A percentile compares a stretch with the other conserved stretches of the same genome.
Conservation (phyloP, 1,140 invertebrate genomes). For the Tribolium castaneum region DNA sequence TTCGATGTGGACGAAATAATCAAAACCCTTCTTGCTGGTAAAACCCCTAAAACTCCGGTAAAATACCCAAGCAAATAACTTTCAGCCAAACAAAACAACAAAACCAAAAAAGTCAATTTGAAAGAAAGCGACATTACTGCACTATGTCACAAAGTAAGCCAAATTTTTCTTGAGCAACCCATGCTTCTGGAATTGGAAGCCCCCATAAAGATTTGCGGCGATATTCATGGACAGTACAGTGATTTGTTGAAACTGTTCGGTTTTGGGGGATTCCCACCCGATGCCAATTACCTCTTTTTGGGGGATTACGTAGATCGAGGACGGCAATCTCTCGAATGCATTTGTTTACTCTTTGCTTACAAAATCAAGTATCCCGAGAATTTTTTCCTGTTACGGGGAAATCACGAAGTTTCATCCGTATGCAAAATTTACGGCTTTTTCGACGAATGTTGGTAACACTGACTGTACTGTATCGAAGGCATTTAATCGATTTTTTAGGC, state of each 20-base stretch:
- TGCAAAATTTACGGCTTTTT: slow-evolving; percentile 89
- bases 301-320: slow-evolving; percentile 93
- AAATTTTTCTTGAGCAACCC: slow-evolving; percentile 98
- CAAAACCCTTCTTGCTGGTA: slow-evolving; percentile 40
- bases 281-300: slow-evolving; percentile 94
- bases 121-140: slow-evolving; percentile 93
- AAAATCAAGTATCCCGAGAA: slow-evolving; percentile 96
- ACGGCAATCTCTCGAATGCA: slow-evolving; percentile 87
- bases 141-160: slow-evolving; percentile 91
- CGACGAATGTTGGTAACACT: slow-evolving; percentile 74
- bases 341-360: slow-evolving; percentile 88
- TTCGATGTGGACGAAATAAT: slow-evolving; percentile 46
- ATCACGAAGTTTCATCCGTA: slow-evolving; percentile 86
- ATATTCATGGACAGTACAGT: slow-evolving; percentile 94
- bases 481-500: slow-evolving; percentile 51
- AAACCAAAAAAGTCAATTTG: slow-evolving; percentile 85
- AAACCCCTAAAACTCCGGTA: background rate
- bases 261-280: slow-evolving; percentile 96
- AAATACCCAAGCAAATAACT: background rate
- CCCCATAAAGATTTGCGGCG: slow-evolving; percentile 98
- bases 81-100: slow-evolving; percentile 49
- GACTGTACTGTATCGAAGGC: too few relatives aligned
- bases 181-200: slow-evolving; percentile 97
- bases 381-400: slow-evolving; percentile 89
- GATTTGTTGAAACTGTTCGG: slow-evolving; percentile 94